These are phyloP conservation scores for Actinia equina DNA, from an alignment of 64 coral and sea anemone species.

Conservation along the genomic window DNA sequence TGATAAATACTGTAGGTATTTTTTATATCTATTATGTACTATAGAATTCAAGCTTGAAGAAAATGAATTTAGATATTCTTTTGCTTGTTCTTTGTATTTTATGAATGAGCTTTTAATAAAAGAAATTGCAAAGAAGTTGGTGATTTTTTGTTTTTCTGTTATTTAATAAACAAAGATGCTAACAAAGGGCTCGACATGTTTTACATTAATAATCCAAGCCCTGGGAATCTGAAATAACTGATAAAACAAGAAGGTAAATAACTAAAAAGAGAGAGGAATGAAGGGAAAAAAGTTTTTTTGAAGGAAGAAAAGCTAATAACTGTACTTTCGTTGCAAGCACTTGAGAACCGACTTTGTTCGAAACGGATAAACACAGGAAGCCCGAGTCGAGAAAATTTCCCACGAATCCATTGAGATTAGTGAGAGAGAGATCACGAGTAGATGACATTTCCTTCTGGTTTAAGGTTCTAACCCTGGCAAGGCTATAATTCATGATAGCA, in stretches of 20 bases:
- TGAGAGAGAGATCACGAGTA: too few relatives aligned
- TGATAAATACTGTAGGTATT: neutral
- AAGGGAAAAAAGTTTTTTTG: neutral
- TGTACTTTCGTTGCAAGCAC: neutral
- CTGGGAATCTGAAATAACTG: neutral
- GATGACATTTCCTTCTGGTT: too few relatives aligned
- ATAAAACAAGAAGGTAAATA: too few relatives aligned
- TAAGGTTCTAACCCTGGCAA: too few relatives aligned
- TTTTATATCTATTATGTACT: neutral
- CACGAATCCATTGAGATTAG: too few relatives aligned
- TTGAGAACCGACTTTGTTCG: too few relatives aligned
- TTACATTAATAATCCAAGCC: neutral
- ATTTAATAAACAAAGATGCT: neutral
- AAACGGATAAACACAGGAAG: neutral
- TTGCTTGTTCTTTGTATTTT: neutral
- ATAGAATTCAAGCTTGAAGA: neutral
- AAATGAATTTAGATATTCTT: neutral
- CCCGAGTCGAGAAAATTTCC: neutral
- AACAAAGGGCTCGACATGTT: neutral
- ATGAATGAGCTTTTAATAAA: neutral
- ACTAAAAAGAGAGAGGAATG: too few relatives aligned
- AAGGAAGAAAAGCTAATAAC: neutral
- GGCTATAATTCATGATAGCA: too few relatives aligned
- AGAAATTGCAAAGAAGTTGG: neutral
- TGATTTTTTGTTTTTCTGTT: neutral